A percentile compares a stretch with the other conserved stretches of the same genome.
These are phyloP conservation scores for Nymphicus hollandicus DNA, from an alignment of 2,113 vertebrate species.

Conservation along the genomic window DNA sequence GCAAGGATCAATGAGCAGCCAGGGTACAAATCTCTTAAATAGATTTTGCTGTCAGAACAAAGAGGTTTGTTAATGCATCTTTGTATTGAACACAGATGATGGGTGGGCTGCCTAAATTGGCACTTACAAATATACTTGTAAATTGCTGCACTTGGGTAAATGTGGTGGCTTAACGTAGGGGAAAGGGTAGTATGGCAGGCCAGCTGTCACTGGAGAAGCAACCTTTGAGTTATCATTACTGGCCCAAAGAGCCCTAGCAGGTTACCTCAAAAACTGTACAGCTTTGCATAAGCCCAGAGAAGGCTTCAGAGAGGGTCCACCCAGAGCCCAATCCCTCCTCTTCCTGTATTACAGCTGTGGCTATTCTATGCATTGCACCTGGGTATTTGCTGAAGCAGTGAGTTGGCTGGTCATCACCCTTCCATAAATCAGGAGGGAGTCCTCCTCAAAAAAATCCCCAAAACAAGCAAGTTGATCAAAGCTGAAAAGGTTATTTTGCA, in stretches of 20 bases:
- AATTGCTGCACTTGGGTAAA: background rate
- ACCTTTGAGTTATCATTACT: background rate
- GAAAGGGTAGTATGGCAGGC: background rate
- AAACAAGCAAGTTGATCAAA: background rate
- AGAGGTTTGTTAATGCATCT: background rate
- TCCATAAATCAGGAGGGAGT: background rate
- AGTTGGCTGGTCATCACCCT: background rate
- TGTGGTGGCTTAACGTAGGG: background rate
- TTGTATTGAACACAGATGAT: background rate
- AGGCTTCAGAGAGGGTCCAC: background rate
- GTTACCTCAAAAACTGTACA: background rate
- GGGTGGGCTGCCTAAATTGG: background rate
- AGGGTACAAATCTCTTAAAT: background rate
- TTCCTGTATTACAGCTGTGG: background rate
- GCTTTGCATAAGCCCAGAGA: background rate
- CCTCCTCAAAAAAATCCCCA: background rate
- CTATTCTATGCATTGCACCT: rapidly evolving
- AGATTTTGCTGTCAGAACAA: background rate
- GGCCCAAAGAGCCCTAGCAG: background rate
- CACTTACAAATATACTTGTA: background rate
- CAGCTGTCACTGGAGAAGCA: background rate
- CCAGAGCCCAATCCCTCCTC: background rate
- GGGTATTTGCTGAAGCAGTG: rapidly evolving
- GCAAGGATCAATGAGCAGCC: background rate
- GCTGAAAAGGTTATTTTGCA: background rate